Evolutionary conservation across 1,140 invertebrate genomes (phyloP), one percentile per base, ranked within the genome.

Genomic region (Aethina tumida): DNA sequence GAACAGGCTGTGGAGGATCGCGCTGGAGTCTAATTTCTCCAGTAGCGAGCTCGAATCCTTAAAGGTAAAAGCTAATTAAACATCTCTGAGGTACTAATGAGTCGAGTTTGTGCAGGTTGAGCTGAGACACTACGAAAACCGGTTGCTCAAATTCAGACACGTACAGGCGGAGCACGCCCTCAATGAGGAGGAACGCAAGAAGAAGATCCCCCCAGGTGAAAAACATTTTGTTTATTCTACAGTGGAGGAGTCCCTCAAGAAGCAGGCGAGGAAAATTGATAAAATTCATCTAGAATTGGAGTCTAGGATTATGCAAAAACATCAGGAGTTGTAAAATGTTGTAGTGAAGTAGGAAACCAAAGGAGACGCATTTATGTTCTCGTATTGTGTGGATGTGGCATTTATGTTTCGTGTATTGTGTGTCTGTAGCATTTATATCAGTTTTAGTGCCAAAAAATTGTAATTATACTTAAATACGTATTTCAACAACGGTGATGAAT

Each of bases 31-130:
- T 16, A 81, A 89, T 59, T 94, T 95, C 59, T 77, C 78, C 24
- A 62, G 73, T 4, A 73, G 82, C 47, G 89, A 95, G 69, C 61
- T 94, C 5, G 73, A 77, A 42, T 90, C 88, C 2, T 69, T 96
- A 25, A 84, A 82, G 67, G 81, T 86, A 61, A 90, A 95, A 61
- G n/a, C n/a, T n/a, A n/a, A n/a, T n/a, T n/a, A n/a, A n/a, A n/a
- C n/a, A n/a, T n/a, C n/a, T n/a, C n/a, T n/a, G n/a, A n/a, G n/a
- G n/a, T n/a, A n/a, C n/a, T n/a, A n/a, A n/a, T n/a, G n/a, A n/a
- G n/a, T n/a, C n/a, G n/a, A n/a, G n/a, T n/a, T n/a, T n/a, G n/a
- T n/a, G n/a, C n/a, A n/a, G n/a, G n/a, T n/a, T n/a, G n/a, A n/a
- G n/a, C n/a, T n/a, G n/a, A n/a, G n/a, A n/a, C n/a, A n/a, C n/a